phyloP scores from a whole-genome alignment of 2,797 vertebrate genomes.

The Chanos chanos region DNA sequence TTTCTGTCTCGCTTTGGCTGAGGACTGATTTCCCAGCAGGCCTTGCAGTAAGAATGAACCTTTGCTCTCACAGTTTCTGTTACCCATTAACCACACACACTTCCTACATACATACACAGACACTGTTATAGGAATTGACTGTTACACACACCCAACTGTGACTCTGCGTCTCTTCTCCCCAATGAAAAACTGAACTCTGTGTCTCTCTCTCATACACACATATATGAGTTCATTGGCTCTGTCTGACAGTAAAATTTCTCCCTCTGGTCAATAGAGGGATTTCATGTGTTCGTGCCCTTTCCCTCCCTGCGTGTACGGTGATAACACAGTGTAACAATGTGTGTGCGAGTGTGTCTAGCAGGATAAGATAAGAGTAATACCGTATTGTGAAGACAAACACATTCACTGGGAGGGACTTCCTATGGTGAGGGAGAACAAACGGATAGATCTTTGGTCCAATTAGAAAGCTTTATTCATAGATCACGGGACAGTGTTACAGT shows the following conservation, averaged over 20 bases:
- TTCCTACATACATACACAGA: constrained; percentile 14
- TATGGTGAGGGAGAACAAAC: constrained; percentile 50
- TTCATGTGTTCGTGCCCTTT: too few relatives aligned
- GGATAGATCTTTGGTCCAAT: constrained; percentile 45
- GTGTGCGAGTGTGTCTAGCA: constrained; percentile 23
- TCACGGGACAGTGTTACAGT: constrained; percentile 27
- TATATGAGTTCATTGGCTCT: too few relatives aligned
- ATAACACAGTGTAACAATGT: too few relatives aligned
- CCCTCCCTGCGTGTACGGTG: too few relatives aligned
- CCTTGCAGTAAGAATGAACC: constrained; percentile 52
- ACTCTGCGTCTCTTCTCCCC: constrained; percentile 13
- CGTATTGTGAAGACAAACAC: too few relatives aligned
- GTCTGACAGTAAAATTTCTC: too few relatives aligned
- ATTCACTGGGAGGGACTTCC: constrained; percentile 50
- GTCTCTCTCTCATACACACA: neutral
- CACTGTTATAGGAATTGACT: neutral
- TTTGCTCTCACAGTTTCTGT: constrained; percentile 55
- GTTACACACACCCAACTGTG: neutral
- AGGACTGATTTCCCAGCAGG: constrained; percentile 53
- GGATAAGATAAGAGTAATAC: neutral
- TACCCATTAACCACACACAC: constrained; percentile 72
- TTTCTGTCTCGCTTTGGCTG: neutral
- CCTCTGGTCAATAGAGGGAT: too few relatives aligned
- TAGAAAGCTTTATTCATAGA: constrained; percentile 58
- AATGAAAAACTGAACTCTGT: too few relatives aligned